Percentiles rank a stretch among this genome's conserved stretches.
These are phyloP conservation scores for Lathronympha strigana DNA, from an alignment of 2,888 invertebrate species.

Conservation along the genomic window DNA sequence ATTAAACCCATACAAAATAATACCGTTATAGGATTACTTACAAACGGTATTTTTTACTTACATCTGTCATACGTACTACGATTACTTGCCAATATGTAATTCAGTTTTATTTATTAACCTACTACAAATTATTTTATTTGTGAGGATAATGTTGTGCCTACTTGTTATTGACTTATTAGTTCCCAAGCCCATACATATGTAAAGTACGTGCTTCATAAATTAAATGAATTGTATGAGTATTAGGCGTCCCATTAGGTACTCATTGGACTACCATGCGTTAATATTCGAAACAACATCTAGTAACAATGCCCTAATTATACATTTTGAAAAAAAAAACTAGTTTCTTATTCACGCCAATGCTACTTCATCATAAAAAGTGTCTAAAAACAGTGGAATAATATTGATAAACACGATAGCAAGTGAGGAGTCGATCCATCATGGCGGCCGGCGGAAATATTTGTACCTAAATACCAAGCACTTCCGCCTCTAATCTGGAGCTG, in stretches of 20 bases:
- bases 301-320: neutral
- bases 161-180: too few species aligned
- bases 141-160: too few species aligned
- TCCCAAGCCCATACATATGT: too few species aligned
- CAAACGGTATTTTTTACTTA: slow-evolving; percentile 20
- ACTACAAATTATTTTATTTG: neutral
- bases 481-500: slow-evolving; percentile 52
- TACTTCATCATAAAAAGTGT: slow-evolving; percentile 27
- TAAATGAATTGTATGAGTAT: too few species aligned
- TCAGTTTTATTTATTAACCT: neutral
- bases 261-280: too few species aligned
- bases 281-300: neutral
- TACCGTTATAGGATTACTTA: slow-evolving; percentile 30
- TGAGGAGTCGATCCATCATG: slow-evolving; percentile 68
- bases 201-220: too few species aligned
- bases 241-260: too few species aligned
- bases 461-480: slow-evolving; percentile 60
- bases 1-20: slow-evolving; percentile 40
- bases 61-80: neutral
- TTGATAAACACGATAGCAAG: slow-evolving; percentile 70
- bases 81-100: neutral
- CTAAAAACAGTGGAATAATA: slow-evolving; percentile 56
- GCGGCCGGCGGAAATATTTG: slow-evolving; percentile 69
- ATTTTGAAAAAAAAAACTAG: neutral
- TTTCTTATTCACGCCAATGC: slow-evolving; percentile 7